Percentiles rank a stretch among this genome's conserved stretches.
Evolutionary conservation across 1,140 invertebrate species (phyloP).

Genomic region (Berghia stephanieae): DNA sequence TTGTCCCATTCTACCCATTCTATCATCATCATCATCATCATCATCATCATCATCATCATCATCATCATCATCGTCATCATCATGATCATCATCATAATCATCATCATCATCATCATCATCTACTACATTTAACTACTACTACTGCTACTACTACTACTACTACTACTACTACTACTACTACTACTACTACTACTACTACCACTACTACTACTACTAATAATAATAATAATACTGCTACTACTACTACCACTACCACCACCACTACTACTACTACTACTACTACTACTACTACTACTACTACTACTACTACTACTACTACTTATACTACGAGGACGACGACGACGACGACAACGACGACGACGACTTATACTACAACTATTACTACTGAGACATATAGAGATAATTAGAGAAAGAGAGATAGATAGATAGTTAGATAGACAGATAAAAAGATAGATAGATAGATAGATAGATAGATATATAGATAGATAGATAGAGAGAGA

Average conservation of each 20-base stretch:
- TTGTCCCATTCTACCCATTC: too few species aligned
- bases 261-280: constrained; percentile 26
- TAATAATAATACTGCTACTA: constrained; percentile 11
- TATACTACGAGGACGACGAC: neutral
- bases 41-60: too few species aligned
- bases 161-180: constrained; percentile 3
- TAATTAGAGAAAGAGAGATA: too few species aligned
- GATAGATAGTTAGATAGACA: too few species aligned
- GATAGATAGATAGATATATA: too few species aligned
- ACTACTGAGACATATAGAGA: neutral
- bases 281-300: constrained; percentile 29
- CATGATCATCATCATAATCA: too few species aligned
- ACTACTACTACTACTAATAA: too few species aligned
- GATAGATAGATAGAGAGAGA: too few species aligned
- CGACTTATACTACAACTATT: neutral
- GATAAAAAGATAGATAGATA: too few species aligned
- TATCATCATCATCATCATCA: too few species aligned
- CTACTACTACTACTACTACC: neutral
- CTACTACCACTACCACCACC: neutral
- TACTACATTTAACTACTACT: neutral
- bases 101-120: too few species aligned
- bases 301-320: constrained; percentile 14
- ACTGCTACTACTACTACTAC: constrained; percentile 19
- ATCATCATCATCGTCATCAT: too few species aligned
- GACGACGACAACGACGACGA: neutral